phyloP scores from a whole-genome alignment of 2,113 vertebrate genomes.

The Melanocharis versteri region DNA sequence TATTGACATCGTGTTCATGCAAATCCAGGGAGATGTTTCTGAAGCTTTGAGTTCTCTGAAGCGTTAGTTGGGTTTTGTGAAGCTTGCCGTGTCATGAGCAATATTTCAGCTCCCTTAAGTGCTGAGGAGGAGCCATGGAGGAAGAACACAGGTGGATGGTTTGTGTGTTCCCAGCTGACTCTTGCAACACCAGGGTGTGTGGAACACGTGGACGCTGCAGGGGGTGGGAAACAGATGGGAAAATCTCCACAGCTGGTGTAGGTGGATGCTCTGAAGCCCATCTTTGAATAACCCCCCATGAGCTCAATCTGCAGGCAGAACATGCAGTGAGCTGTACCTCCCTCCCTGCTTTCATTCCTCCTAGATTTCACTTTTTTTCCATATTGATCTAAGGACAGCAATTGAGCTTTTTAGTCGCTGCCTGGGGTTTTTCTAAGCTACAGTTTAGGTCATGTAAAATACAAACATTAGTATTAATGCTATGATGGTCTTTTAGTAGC shows the following conservation, averaged over 20 bases:
- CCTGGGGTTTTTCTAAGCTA: not conserved
- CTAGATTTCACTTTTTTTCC: not conserved
- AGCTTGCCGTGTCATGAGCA: not conserved
- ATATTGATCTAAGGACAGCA: not conserved
- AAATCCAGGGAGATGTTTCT: not conserved
- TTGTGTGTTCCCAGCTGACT: not conserved
- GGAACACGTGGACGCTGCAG: not conserved
- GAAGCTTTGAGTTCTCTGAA: not conserved
- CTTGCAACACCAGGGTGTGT: accelerated
- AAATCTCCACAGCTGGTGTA: not conserved
- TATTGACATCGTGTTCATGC: not conserved
- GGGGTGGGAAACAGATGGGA: not conserved
- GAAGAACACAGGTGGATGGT: not conserved
- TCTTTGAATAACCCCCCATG: not conserved
- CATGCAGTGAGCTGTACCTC: not conserved
- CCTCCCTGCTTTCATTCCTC: not conserved
- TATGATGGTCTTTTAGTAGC: not conserved
- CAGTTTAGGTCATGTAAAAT: not conserved
- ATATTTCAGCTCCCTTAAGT: not conserved
- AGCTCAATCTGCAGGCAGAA: not conserved
- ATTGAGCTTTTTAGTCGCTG: not conserved
- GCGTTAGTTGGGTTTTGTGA: not conserved
- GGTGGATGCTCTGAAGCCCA: not conserved
- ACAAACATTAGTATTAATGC: not conserved
- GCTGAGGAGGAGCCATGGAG: not conserved